Evolutionary conservation across 2,888 invertebrate species (phyloP), one percentile per base, ranked within the genome.

Genomic region (Ischnura elegans): DNA sequence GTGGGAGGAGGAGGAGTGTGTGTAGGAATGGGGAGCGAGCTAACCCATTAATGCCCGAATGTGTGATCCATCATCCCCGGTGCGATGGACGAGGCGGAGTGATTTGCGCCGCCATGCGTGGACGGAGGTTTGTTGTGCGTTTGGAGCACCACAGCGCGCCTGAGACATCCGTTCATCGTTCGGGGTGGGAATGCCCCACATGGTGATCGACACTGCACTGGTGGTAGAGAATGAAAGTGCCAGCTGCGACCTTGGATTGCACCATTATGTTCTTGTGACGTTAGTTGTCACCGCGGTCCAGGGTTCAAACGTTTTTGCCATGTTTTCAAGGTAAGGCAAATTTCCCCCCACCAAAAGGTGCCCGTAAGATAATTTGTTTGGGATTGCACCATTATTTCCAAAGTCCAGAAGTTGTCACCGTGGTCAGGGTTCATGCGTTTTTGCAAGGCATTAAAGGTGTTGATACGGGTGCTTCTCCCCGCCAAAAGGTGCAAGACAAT

Each of bases 101-200:
- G 61, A 61, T 61, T 61, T 61, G 61, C 61, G 61, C 61, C 21
- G 61, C 61, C 61, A 61, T 61, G 61, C 61, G 61, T 61, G 61
- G 61, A 61, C 61, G 61, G 61, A 61, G 61, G 61, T 25, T n/a
- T 61, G 25, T 61, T 8, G 61, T 61, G 61, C n/a, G 61, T 61
- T 13, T 51, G 19, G n/a, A 61, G 61, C 25, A 25, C 25, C 61
- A n/a, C n/a, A n/a, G n/a, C n/a, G n/a, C n/a, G 61, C n/a, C 5
- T 51, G 25, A n/a, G 21, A 61, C 61, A 21, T 21, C 61, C 61
- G 25, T 61, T 10, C 8, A 47, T 10, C 47, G 47, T 47, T 13
- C 0, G 61, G 8, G 19, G 19, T 8, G n/a, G 61, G 61, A 61
- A 61, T 61, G 61, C 1, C 19, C 61, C 25, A 61, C 21, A 16